These are phyloP conservation scores for Aurelia sp. DNA, from an alignment of 30 jellyfish, hydroid and myxozoan species.

Conservation along the genomic window DNA sequence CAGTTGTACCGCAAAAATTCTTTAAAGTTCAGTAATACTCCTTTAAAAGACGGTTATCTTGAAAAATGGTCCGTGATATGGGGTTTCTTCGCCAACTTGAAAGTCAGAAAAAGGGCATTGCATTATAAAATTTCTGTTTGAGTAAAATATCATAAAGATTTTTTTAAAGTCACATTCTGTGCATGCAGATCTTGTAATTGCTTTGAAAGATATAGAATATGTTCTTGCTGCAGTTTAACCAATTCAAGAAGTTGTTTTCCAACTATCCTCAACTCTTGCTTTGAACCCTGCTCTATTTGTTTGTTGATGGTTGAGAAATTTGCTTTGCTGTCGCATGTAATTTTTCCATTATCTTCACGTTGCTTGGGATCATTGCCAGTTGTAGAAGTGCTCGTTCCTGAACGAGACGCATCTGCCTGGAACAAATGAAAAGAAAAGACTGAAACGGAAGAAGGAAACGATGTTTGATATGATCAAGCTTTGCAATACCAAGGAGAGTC, in stretches of 20 bases:
- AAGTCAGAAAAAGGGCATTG: too few relatives aligned
- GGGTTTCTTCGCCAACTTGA: too few relatives aligned
- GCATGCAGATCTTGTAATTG: conserved; percentile 17
- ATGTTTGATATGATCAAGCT: not conserved
- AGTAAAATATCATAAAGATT: not conserved
- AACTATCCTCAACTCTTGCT: conserved; percentile 2
- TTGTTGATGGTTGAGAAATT: conserved; percentile 9
- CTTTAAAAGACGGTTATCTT: too few relatives aligned
- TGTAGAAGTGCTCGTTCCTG: not conserved
- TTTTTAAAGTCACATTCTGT: conserved; percentile 10
- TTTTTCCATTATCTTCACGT: not conserved
- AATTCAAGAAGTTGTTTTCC: conserved; percentile 30
- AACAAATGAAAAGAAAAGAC: not conserved
- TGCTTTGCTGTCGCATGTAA: not conserved
- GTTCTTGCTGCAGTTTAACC: conserved; percentile 60
- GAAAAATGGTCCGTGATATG: too few relatives aligned
- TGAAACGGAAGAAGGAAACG: not conserved
- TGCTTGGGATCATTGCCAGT: not conserved
- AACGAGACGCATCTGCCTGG: not conserved
- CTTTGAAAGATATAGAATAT: conserved; percentile 36
- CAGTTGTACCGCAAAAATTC: too few relatives aligned
- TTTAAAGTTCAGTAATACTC: too few relatives aligned
- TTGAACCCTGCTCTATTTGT: conserved; percentile 26
- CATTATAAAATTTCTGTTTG: too few relatives aligned
- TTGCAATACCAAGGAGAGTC: too few relatives aligned